Conservation (phyloP, 2,888 invertebrate species). For the Drosophila demipolita region DNA sequence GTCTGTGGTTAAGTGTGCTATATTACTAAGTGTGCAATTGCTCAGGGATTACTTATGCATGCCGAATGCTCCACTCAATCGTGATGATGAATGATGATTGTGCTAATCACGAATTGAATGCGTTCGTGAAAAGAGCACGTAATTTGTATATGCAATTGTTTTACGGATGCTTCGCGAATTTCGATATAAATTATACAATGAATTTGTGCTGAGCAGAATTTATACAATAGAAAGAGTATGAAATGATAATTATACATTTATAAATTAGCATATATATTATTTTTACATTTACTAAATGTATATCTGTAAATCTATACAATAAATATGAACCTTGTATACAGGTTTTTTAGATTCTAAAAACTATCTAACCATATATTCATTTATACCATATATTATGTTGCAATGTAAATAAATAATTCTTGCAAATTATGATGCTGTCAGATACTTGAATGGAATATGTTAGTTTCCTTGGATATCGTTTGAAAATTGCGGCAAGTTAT, state of each 20-base stretch:
- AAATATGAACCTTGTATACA: conserved; percentile 28
- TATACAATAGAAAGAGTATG: conserved; percentile 20
- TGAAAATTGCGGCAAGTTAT: conserved; percentile 15
- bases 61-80: conserved; percentile 16
- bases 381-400: conserved; percentile 28
- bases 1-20: conserved; percentile 33
- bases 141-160: conserved; percentile 37
- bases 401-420: conserved; percentile 25
- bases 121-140: conserved; percentile 41
- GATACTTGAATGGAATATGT: background rate
- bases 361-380: conserved; percentile 11
- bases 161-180: conserved; percentile 31
- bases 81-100: conserved; percentile 11
- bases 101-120: conserved; percentile 14
- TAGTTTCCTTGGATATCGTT: background rate
- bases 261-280: conserved; percentile 15
- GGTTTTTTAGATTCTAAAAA: conserved; percentile 18
- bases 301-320: conserved; percentile 24
- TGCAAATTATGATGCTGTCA: background rate
- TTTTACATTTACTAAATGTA: conserved; percentile 29
- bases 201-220: conserved; percentile 45
- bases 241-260: conserved; percentile 43
- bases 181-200: conserved; percentile 43
- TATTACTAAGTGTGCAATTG: conserved; percentile 42
- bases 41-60: conserved; percentile 53